Base-by-base conservation (phyloP, 2,113 vertebrate species). In the Chascanopsetta lugubris region DNA sequence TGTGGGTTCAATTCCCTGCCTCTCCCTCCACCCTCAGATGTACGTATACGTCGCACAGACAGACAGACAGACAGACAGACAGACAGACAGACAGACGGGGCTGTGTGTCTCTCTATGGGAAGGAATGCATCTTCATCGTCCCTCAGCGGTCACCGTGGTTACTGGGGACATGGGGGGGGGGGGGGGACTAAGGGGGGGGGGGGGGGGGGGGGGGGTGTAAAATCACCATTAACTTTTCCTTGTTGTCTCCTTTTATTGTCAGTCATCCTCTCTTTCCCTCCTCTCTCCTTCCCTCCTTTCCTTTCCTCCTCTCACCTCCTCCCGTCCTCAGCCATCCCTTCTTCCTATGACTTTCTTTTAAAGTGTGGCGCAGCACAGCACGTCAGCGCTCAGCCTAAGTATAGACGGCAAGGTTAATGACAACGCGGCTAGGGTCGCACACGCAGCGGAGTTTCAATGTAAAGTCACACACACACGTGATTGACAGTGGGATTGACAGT, bases 331-430 rank as follows among this genome's bases (percentile, higher is more conserved):
- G 27, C 63, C 56, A 48, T 45, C 40, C 68, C 24, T 55, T 71
- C 64, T 34, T 79, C 79, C 60, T 73, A 75, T 78, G 77, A 76
- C 56, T 78, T 80, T 80, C 66, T 76, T 67, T 84, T 79, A 56
- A 75, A 82, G 69, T 70, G 79, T 71, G 74, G 80, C 70, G 68
- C 80, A 56, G 81, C 84, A 64, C 84, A 77, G 75, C 85, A 78
- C 26, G 77, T 75, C 79, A 51, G 10, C 67, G 50, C 57, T 64
- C 72, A 18, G 77, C 81, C 91, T 90, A 90, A 89, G 90, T 88
- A 87, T 85, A 88, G 87, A 83, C 80, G 71, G 77, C 82, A 90
- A 91, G 91, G 91, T 92, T 91, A 93, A 92, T 90, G 87, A 82
- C 75, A 51, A 83, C 75, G 60, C 36, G 15, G 11, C 45, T 57